Evolutionary conservation across 2,888 invertebrate species (phyloP).

Genomic region (Aleiodes alternator): DNA sequence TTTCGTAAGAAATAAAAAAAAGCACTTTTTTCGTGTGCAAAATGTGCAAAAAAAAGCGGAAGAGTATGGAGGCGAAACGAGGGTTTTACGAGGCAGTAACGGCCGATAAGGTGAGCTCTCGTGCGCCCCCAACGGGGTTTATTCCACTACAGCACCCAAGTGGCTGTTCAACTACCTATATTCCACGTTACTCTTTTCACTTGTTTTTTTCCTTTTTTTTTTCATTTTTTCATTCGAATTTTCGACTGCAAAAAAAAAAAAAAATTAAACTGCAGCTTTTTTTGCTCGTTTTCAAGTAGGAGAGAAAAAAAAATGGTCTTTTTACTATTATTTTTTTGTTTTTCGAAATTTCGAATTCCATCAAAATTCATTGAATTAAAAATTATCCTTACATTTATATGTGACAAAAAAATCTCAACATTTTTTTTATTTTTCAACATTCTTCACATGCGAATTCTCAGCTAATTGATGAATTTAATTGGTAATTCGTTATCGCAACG

Average conservation of each 20-base stretch:
- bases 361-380: slow-evolving; percentile 36
- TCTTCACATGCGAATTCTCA: slow-evolving; percentile 34
- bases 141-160: slow-evolving; percentile 74
- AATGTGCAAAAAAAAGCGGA: no score
- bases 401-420: slow-evolving; percentile 47
- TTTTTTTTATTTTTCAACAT: slow-evolving; percentile 56
- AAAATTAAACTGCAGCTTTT: no score
- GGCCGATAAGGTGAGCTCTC: slow-evolving; percentile 75
- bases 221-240: slow-evolving; percentile 38
- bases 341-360: neutral
- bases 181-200: slow-evolving; percentile 55
- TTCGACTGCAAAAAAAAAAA: no score
- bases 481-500: slow-evolving; percentile 40
- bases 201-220: slow-evolving; percentile 56
- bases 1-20: no score
- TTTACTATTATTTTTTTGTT: no score
- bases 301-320: no score
- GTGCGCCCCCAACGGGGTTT: slow-evolving; percentile 70
- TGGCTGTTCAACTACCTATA: slow-evolving; percentile 71
- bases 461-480: slow-evolving; percentile 47
- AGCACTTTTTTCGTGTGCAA: no score
- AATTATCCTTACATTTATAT: slow-evolving; percentile 57
- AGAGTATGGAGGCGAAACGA: slow-evolving; percentile 63
- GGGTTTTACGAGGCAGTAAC: slow-evolving; percentile 75
- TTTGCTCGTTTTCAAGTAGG: slow-evolving; percentile 38